Evolutionary conservation across 1,140 invertebrate genomes (phyloP), one percentile per base, ranked within the genome.

Genomic region (Coelopa frigida): DNA sequence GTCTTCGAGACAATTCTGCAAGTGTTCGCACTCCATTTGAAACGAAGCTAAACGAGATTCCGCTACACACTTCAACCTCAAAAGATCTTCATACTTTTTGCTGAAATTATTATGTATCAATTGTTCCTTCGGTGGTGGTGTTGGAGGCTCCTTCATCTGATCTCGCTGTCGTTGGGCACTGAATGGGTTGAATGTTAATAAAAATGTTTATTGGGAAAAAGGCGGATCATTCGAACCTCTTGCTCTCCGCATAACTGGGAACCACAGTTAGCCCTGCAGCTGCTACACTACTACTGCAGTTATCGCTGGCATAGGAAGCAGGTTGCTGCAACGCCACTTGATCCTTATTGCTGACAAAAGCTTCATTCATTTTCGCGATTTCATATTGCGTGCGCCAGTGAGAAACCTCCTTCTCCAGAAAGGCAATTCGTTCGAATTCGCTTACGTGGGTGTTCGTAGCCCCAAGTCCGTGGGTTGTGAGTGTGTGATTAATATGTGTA

Each of bases 321-420:
- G 26, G 26, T 50, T 37, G 20, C 44, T 45, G 44, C 35, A 49
- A 36, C 26, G 31, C 42, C 38, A 40, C 51, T 46, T 58, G 56
- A 55, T 59, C 53, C 46, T 54, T 51, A 40, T 38, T 51, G 26
- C 55, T 45, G 42, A 52, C 53, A 4, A 63, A 44, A 23, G 51
- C 68, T 42, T 71, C 72, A 38, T 73, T 73, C 35, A 76, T 57
- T 62, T 75, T 75, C 3, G 71, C 36, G 22, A 79, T 58, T 46
- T 80, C 75, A 56, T 75, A 80, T 51, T 81, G 75, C 2, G 74
- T 62, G 44, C 73, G 73, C 73, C 75, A 80, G 46, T 77, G 70
- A 38, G 73, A 76, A 26, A 75, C 56, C 59, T 80, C 78, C 58
- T 80, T 78, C 52, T 80, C 77, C 40, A 78, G 51, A 26, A 46